Evolutionary conservation across 2,113 vertebrate genomes (phyloP).

Genomic region (Sus scrofa): DNA sequence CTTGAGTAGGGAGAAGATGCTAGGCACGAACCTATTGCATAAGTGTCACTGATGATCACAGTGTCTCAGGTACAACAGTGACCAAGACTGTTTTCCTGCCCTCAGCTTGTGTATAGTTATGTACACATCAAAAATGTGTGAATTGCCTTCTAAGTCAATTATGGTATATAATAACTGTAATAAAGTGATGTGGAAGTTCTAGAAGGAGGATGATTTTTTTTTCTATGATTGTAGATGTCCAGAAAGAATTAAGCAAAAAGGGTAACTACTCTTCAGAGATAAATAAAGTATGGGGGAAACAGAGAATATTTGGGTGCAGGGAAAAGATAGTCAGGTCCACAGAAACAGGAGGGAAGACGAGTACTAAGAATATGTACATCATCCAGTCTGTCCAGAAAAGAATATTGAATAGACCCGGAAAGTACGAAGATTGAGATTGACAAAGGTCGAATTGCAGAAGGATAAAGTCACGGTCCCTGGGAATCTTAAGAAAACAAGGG

Average conservation of each 20-base stretch:
- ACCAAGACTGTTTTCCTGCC: neutral
- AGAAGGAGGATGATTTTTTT: neutral
- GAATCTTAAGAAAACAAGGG: neutral
- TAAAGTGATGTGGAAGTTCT: neutral
- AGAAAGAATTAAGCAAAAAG: neutral
- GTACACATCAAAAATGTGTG: neutral
- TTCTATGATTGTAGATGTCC: neutral
- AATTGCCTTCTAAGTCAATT: neutral
- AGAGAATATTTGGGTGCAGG: neutral
- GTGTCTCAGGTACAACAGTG: neutral
- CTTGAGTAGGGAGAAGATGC: neutral
- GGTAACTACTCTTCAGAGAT: neutral
- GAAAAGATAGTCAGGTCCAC: neutral
- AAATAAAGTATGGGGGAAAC: neutral
- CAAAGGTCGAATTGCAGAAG: neutral
- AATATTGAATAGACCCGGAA: neutral
- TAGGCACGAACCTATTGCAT: rapidly evolving
- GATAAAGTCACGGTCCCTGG: neutral
- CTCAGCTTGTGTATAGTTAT: rapidly evolving
- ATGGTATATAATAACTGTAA: neutral
- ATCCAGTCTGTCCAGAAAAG: neutral
- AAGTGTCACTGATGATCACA: neutral
- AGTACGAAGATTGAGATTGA: neutral
- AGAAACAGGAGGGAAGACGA: neutral
- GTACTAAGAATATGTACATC: rapidly evolving